Conservation (phyloP, 2,797 vertebrate genomes). For the Bryconaethiops microstoma region DNA sequence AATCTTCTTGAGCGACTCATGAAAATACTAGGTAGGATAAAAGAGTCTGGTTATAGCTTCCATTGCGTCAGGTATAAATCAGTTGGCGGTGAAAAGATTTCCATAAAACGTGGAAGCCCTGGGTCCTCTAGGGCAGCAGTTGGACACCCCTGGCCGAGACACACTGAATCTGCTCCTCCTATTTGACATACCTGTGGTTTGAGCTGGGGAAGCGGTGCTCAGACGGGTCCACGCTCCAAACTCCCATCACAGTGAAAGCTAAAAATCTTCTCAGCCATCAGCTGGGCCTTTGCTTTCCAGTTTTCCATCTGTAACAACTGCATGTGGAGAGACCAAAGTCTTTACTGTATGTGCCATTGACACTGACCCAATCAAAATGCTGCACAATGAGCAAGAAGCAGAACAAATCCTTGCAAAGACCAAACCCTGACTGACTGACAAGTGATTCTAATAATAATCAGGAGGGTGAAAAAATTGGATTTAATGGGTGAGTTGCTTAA, state of each 20-base stretch:
- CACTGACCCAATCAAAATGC: constrained; percentile 61
- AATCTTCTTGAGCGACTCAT: constrained; percentile 47
- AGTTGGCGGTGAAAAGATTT: constrained; percentile 69
- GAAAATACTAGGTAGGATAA: constrained; percentile 51
- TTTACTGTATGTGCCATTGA: constrained; percentile 56
- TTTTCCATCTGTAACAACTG: constrained; percentile 66
- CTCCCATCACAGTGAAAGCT: constrained; percentile 59
- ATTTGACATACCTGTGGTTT: constrained; percentile 81
- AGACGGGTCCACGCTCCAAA: constrained; percentile 53
- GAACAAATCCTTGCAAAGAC: constrained; percentile 64
- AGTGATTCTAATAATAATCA: constrained; percentile 19
- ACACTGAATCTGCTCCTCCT: constrained; percentile 74
- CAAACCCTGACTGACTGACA: constrained; percentile 25
- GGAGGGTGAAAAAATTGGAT: constrained; percentile 50
- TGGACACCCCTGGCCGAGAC: constrained; percentile 73
- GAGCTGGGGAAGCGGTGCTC: constrained; percentile 73
- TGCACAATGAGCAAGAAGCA: constrained; percentile 64
- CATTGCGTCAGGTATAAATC: constrained; percentile 65
- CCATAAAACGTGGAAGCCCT: constrained; percentile 66
- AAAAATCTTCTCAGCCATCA: constrained; percentile 65
- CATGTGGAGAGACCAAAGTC: constrained; percentile 67
- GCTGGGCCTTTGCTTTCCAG: constrained; percentile 58
- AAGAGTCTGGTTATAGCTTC: constrained; percentile 49
- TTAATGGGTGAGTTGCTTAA: constrained; percentile 58
- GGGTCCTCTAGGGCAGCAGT: constrained; percentile 68